These are phyloP conservation scores for Vireo griseus DNA, from an alignment of 2,797 vertebrate species.

Conservation along the genomic window DNA sequence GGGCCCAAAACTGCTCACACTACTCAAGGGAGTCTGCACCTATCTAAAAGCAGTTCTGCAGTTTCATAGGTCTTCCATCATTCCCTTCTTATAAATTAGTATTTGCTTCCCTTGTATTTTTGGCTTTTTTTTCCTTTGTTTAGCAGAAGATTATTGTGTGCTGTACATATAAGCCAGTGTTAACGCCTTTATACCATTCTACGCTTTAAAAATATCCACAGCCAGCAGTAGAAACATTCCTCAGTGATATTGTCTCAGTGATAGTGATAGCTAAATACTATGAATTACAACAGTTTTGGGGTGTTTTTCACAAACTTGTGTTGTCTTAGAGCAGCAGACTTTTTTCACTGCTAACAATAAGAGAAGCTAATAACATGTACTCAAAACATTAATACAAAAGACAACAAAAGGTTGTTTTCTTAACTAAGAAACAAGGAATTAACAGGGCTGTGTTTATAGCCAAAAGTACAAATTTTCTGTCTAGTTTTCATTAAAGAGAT, in stretches of 20 bases:
- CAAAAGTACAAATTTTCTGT: constrained; percentile 56
- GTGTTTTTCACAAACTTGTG: background rate
- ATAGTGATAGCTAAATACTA: background rate
- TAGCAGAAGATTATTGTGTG: background rate
- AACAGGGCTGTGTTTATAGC: constrained; percentile 54
- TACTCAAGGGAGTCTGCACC: background rate
- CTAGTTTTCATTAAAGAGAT: constrained; percentile 49
- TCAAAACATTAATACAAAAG: constrained; percentile 53
- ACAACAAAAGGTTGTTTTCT: constrained; percentile 56
- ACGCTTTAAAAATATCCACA: background rate
- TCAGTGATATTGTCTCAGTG: background rate
- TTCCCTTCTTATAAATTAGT: background rate
- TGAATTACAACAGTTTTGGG: background rate
- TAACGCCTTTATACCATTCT: background rate
- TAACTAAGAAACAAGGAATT: constrained; percentile 64
- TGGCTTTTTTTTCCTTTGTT: rapidly evolving
- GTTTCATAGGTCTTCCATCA: background rate
- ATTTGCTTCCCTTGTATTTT: background rate
- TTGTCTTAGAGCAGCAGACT: constrained; percentile 25
- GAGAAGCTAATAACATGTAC: constrained; percentile 41
- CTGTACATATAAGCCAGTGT: background rate
- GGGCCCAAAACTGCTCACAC: background rate
- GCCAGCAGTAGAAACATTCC: background rate
- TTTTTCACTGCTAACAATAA: constrained; percentile 30
- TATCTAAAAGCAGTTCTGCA: background rate